Percentiles rank a stretch among this genome's conserved stretches.
Evolutionary conservation across 2,888 invertebrate genomes (phyloP).

Genomic region (Tetragonula carbonaria): DNA sequence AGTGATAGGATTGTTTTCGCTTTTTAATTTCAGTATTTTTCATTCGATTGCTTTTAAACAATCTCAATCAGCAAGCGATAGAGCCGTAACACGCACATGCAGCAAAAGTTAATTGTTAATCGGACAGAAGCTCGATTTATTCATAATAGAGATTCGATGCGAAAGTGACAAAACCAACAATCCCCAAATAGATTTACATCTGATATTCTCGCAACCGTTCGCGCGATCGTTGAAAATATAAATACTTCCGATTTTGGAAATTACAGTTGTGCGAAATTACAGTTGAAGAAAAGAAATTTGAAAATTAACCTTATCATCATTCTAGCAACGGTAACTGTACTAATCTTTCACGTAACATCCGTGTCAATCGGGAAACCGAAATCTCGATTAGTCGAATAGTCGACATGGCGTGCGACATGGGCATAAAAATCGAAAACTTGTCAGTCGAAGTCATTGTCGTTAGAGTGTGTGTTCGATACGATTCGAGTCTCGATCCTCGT

Average conservation of each 20-base stretch:
- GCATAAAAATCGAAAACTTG: neutral
- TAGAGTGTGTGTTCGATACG: neutral
- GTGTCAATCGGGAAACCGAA: neutral
- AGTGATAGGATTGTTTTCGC: too few relatives aligned
- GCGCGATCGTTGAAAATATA: too few relatives aligned
- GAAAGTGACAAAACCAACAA: too few relatives aligned
- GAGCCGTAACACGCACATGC: neutral
- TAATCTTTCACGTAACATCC: neutral
- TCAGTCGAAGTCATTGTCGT: neutral
- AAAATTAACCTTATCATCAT: neutral
- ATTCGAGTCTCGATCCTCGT: neutral
- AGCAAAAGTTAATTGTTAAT: neutral
- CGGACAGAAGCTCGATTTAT: neutral
- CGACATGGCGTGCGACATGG: neutral
- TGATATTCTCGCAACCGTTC: too few relatives aligned
- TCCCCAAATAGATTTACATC: too few relatives aligned
- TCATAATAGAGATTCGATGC: neutral
- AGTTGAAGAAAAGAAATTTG: neutral
- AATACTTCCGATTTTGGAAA: neutral
- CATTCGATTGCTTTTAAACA: neutral
- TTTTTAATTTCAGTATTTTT: neutral
- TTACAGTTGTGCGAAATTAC: neutral
- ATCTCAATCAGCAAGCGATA: neutral
- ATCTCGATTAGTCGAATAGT: neutral
- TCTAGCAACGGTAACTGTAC: neutral